phyloP scores from a whole-genome alignment of 2,113 vertebrate species.

The Coracopsis vasa region DNA sequence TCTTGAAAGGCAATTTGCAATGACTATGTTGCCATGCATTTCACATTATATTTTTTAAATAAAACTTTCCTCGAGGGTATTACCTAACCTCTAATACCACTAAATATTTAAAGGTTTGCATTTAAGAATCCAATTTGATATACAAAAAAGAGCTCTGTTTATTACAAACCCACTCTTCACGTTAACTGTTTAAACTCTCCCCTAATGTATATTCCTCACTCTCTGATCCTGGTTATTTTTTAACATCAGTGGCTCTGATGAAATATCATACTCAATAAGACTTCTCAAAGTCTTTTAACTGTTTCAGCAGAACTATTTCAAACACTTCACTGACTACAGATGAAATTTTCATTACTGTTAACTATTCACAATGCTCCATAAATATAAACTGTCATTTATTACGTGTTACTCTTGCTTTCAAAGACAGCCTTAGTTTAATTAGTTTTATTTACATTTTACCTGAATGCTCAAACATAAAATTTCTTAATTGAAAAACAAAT shows the following conservation, averaged over 20 bases:
- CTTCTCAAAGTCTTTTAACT: not conserved
- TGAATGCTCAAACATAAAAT: not conserved
- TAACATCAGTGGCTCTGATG: not conserved
- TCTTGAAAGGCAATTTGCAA: slow-evolving; percentile 59
- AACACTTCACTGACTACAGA: not conserved
- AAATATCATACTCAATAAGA: not conserved
- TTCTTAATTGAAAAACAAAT: not conserved
- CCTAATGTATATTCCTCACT: not conserved
- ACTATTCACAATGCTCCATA: not conserved
- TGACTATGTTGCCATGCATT: slow-evolving; percentile 39
- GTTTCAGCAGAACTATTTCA: not conserved
- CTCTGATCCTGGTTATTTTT: not conserved
- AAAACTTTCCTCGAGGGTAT: slow-evolving; percentile 49
- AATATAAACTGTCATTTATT: not conserved
- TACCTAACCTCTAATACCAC: slow-evolving; percentile 4
- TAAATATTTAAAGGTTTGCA: not conserved
- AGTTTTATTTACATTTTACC: not conserved
- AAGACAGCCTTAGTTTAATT: not conserved
- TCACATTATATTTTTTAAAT: slow-evolving; percentile 54
- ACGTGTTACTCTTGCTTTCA: not conserved
- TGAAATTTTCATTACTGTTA: not conserved
- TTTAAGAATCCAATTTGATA: slow-evolving; percentile 27
- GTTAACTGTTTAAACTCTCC: not conserved
- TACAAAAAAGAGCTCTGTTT: not conserved
- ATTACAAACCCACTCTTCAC: not conserved